These are phyloP conservation scores for Selene dorsalis DNA, from an alignment of 2,797 vertebrate genomes.

Conservation along the genomic window DNA sequence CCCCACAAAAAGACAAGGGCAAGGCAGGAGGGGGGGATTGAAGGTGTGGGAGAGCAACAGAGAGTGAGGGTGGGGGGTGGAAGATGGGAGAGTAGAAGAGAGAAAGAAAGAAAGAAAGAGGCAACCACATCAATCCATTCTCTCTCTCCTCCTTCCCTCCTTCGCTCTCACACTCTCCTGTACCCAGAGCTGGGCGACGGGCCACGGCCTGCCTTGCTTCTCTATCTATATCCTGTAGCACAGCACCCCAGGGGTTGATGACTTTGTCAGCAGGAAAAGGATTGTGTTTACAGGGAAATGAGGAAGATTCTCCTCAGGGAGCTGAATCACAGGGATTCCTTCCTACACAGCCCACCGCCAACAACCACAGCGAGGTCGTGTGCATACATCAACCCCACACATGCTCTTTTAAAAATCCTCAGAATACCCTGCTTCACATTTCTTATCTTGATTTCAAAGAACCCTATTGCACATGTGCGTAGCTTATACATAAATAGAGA, in stretches of 20 bases:
- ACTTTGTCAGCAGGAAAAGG: slow-evolving; percentile 75
- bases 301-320: slow-evolving; percentile 65
- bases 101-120: slow-evolving; percentile 5
- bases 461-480: neutral
- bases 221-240: slow-evolving; percentile 74
- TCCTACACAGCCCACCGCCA: slow-evolving; percentile 24
- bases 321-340: slow-evolving; percentile 69
- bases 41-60: slow-evolving; percentile 1
- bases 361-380: slow-evolving; percentile 29
- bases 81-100: slow-evolving; percentile 16
- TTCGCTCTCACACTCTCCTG: slow-evolving; percentile 36
- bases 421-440: slow-evolving; percentile 1
- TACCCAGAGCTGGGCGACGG: slow-evolving; percentile 39
- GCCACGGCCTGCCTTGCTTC: slow-evolving; percentile 54
- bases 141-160: slow-evolving; percentile 21
- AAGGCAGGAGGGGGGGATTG: slow-evolving; percentile 12
- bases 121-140: slow-evolving; percentile 28
- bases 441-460: slow-evolving; percentile 24
- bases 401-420: slow-evolving; percentile 19
- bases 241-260: slow-evolving; percentile 62
- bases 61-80: neutral
- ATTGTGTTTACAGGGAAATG: slow-evolving; percentile 72
- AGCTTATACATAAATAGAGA: slow-evolving; percentile 36
- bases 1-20: slow-evolving; percentile 25
- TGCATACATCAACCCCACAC: slow-evolving; percentile 14